A percentile compares a stretch with the other conserved stretches of the same genome.
Conservation (phyloP, 2,888 invertebrate species). For the Rapana venosa region DNA sequence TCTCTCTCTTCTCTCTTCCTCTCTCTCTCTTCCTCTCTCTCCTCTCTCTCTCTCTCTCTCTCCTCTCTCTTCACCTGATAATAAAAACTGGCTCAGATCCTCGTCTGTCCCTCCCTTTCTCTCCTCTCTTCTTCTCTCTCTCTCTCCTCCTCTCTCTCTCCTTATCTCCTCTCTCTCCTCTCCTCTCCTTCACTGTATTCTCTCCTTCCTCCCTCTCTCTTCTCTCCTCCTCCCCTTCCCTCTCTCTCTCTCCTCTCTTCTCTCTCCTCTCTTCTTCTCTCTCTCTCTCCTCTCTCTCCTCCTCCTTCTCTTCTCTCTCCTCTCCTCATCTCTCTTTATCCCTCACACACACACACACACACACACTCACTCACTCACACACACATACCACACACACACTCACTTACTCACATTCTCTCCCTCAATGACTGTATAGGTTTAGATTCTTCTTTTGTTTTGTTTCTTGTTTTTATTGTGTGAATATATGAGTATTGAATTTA, state of each 20-base stretch:
- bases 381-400: no score
- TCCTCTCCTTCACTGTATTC: neutral
- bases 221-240: neutral
- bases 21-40: slow-evolving; percentile 1
- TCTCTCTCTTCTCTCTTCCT: neutral
- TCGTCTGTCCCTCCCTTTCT: neutral
- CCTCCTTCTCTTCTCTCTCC: neutral
- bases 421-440: neutral
- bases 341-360: no score
- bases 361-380: no score
- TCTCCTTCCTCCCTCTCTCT: neutral
- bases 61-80: no score
- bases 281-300: neutral
- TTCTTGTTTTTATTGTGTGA: neutral
- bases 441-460: neutral
- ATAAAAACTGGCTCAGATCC: neutral
- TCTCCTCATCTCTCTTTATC: neutral
- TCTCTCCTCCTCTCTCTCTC: neutral
- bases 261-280: no score
- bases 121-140: neutral
- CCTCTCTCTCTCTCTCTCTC: neutral
- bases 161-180: neutral
- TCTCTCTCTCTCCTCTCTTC: neutral
- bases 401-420: neutral
- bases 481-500: no score